Base-by-base conservation (phyloP, 2,797 vertebrate genomes). In the Pampus argenteus region DNA sequence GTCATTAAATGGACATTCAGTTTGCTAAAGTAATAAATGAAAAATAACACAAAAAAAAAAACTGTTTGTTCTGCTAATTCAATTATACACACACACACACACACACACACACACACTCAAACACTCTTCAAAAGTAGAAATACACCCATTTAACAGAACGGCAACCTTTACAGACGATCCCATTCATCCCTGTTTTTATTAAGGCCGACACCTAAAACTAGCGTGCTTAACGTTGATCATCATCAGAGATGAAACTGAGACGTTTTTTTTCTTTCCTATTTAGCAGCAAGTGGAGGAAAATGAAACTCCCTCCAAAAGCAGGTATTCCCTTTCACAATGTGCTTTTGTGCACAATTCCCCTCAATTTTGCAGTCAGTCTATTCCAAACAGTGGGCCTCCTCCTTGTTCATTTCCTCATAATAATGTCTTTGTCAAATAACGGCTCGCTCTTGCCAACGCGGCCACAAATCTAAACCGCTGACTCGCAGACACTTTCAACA, bases 351-450 rank as follows among this genome's bases (percentile, higher is more conserved):
- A 83, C 81, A 56, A 79, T 66, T 80, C 38, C 29, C 61, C 74
- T 51, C 71, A 70, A 76, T 79, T 84, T 72, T 68, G 83, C 76
- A 86, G 78, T 66, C 79, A 22, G 73, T 15, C 80, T 82, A 22
- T 59, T 91, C 84, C 85, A 90, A 89, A 90, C 89, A 89, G 85
- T 74, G 89, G 90, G 86, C 86, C 89, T 88, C 87, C 87, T 86
- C 74, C 85, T 87, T 70, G 14, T 82, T 93, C 93, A 91, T 91
- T 89, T 91, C 87, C 79, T 91, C 89, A 91, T 86, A 94, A 91
- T 91, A 93, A 95, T 94, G 92, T 91, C 81, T 92, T 89, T 92
- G 92, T 94, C 94, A 90, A 66, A 88, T 88, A 92, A 86, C 78
- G 71, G 86, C 85, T 88, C 61, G 85, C 86, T n/a, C 62, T 76